Evolutionary conservation across 2,888 invertebrate genomes (phyloP), one percentile per base, ranked within the genome.

Genomic region (Cheilosia vulpina): DNA sequence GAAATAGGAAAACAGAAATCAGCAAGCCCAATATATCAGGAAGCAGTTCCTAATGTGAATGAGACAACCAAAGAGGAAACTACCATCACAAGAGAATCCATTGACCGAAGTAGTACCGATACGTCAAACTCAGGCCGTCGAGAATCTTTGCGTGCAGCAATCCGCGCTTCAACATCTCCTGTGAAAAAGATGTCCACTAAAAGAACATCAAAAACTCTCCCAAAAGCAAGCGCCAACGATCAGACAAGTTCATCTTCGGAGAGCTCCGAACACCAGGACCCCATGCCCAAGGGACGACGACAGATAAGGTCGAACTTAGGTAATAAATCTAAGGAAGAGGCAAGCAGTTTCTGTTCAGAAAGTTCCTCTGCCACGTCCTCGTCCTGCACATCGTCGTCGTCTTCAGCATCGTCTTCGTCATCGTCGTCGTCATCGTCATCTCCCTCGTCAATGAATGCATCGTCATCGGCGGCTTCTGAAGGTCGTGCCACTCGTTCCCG

Each of bases 291-390:
- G 52, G 47, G 34, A 21, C 58, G 53, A 4, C 34, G 11, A 3
- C 19, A 69, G 13, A 21, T 17, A 13, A 53, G 21, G 13, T 1
- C 43, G 34, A 47, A 19, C 31, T 13, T 17, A 2, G n/a, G 19
- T 17, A 45, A 31, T 24, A 63, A 73, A 52, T 68, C 43, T 4
- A 71, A 80, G 9, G 72, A 81, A 43, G 81, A 85, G 27, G 72
- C 71, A 9, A 85, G 72, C 57, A 81, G 76, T 24, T 24, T 71
- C 45, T 80, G 69, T 52, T 85, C 81, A 17, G 77, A 85, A 55
- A 63, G 57, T 43, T 81, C 76, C 21, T 77, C 76, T 9, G 24
- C 45, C 17, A 21, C 38, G 5, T 77, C 80, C n/a, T 85, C 72
- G 21, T 50, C 80, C 6, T 57, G 47, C 1, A 41, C 80, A 17